phyloP scores from a whole-genome alignment of 2,797 vertebrate species.

The Myoxocephalus aenaeus region DNA sequence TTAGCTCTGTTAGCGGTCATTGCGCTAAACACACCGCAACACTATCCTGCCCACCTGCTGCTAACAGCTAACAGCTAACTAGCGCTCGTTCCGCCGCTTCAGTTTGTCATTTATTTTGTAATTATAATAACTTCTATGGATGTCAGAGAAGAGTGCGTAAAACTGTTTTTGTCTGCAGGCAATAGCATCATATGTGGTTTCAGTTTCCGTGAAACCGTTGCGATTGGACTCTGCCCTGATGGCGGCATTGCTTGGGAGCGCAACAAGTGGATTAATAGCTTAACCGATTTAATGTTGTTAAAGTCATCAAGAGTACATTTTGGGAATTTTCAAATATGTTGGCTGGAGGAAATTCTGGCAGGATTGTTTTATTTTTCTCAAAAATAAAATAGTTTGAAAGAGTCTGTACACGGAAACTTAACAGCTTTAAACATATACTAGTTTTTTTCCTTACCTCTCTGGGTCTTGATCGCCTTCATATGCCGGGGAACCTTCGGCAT shows the following conservation, averaged over 20 bases:
- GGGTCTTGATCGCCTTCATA: constrained; percentile 11
- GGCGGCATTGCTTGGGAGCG: not conserved
- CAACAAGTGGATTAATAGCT: not conserved
- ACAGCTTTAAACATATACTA: not conserved
- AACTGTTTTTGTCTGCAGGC: too few species aligned
- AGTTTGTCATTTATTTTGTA: too few species aligned
- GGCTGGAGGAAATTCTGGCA: not conserved
- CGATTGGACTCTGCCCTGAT: not conserved
- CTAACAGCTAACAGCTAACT: too few species aligned
- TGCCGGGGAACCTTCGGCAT: constrained; percentile 42
- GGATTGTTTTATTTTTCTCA: not conserved
- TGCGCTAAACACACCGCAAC: too few species aligned
- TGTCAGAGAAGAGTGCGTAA: too few species aligned
- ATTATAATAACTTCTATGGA: too few species aligned
- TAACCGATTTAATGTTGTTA: not conserved
- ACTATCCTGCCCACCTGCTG: too few species aligned
- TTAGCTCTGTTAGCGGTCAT: too few species aligned
- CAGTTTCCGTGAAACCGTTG: not conserved
- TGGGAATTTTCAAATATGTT: too few species aligned
- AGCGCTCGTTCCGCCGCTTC: too few species aligned
- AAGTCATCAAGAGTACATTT: not conserved
- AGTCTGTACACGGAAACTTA: not conserved
- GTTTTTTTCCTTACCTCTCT: constrained; percentile 51
- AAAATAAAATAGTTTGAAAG: not conserved
- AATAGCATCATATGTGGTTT: not conserved